Percentiles rank a stretch among this genome's conserved stretches.
phyloP scores from a whole-genome alignment of 2,797 vertebrate species.

The Bucorvus abyssinicus region DNA sequence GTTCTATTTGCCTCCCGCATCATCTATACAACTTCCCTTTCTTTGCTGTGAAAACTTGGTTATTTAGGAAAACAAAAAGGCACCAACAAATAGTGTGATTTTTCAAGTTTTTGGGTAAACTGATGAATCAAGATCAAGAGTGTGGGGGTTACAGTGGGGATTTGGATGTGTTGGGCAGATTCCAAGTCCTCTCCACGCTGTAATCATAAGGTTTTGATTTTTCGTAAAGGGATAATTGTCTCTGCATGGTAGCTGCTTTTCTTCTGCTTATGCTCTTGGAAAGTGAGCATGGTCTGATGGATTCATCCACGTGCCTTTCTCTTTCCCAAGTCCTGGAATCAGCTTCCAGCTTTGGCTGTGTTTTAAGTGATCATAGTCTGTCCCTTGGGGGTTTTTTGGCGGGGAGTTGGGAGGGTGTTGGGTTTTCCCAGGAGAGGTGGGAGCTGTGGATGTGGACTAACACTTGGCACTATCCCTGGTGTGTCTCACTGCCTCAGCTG shows the following conservation, averaged over 20 bases:
- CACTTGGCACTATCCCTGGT: neutral
- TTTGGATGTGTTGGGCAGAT: neutral
- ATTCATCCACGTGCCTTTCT: neutral
- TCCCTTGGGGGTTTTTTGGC: neutral
- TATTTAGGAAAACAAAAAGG: neutral
- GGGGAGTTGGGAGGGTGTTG: neutral
- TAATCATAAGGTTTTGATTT: neutral
- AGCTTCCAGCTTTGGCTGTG: neutral
- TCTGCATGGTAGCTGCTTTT: neutral
- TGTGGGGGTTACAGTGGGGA: neutral
- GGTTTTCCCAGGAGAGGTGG: neutral
- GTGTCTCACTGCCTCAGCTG: neutral
- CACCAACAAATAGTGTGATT: neutral
- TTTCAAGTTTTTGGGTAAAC: neutral
- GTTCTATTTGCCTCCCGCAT: neutral
- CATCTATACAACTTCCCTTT: neutral
- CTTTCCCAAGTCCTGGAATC: neutral
- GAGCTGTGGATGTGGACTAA: neutral
- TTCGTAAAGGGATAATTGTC: neutral
- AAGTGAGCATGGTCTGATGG: neutral
- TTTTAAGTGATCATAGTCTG: neutral
- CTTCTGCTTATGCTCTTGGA: neutral
- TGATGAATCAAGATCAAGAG: neutral
- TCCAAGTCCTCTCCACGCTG: neutral
- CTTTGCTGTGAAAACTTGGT: neutral